These are phyloP conservation scores for Montipora cactus DNA, from an alignment of 64 coral and sea anemone genomes.

Conservation along the genomic window DNA sequence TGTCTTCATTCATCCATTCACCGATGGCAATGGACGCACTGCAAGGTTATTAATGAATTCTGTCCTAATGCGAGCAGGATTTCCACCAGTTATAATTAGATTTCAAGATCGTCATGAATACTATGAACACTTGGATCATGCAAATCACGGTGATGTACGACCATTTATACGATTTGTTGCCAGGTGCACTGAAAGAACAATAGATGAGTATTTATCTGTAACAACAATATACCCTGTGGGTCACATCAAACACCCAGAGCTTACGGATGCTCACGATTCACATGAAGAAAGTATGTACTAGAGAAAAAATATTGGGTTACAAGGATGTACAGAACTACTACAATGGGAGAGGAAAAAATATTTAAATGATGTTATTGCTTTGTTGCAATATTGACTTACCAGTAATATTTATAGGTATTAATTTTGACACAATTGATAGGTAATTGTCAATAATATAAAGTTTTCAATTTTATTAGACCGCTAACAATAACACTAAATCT, in stretches of 20 bases:
- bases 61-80: constrained; percentile 98
- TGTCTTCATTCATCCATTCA: constrained; percentile 99
- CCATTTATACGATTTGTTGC: constrained; percentile 99
- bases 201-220: constrained; percentile 93
- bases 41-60: constrained; percentile 93
- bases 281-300: constrained; percentile 2
- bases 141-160: constrained; percentile 96
- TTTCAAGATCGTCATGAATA: constrained; percentile 91
- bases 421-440: not conserved
- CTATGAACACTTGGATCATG: constrained; percentile 88
- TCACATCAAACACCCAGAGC: constrained; percentile 70
- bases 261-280: constrained; percentile 84
- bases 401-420: not conserved
- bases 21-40: constrained; percentile 98
- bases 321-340: not conserved
- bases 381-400: no score
- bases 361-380: no score
- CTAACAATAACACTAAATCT: no score
- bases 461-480: no score
- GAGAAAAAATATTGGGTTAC: no score
- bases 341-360: not conserved
- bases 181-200: constrained; percentile 91
- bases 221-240: constrained; percentile 95
- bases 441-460: no score
- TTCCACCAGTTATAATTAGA: constrained; percentile 94